Conservation (phyloP, 2,113 vertebrate genomes). For the Camelus bactrianus region DNA sequence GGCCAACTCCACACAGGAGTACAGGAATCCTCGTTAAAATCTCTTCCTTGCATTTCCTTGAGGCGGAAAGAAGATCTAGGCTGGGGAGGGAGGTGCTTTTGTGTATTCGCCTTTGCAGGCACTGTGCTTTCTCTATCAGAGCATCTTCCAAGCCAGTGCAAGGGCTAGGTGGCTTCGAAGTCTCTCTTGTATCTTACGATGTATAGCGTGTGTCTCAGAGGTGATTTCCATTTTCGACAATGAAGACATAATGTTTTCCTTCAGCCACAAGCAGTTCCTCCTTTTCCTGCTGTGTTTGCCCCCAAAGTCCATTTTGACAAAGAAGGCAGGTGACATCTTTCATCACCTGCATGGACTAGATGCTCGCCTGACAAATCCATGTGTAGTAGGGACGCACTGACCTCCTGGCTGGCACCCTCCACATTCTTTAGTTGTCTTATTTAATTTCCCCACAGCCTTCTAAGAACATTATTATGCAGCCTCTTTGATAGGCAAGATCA, state of each 20-base stretch:
- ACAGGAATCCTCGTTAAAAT: background rate
- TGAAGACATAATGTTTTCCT: background rate
- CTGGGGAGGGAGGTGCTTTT: background rate
- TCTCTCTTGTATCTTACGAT: background rate
- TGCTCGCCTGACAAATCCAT: background rate
- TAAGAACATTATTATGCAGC: background rate
- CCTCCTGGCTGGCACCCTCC: background rate
- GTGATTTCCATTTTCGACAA: background rate
- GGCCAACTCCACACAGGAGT: background rate
- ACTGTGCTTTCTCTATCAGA: background rate
- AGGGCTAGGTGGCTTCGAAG: background rate
- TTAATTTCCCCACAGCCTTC: background rate
- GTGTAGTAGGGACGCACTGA: background rate
- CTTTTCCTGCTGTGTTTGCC: background rate
- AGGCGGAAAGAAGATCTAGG: background rate
- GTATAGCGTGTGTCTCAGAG: background rate
- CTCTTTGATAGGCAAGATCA: background rate
- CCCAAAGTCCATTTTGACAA: background rate
- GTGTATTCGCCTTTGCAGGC: fast-evolving
- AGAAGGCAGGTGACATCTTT: background rate
- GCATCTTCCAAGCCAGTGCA: background rate
- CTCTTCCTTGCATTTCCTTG: background rate
- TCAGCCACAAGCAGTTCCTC: background rate
- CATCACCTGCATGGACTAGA: background rate
- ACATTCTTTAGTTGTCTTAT: background rate